Conservation (phyloP, 2,888 invertebrate species). For the Alcis repandata region DNA sequence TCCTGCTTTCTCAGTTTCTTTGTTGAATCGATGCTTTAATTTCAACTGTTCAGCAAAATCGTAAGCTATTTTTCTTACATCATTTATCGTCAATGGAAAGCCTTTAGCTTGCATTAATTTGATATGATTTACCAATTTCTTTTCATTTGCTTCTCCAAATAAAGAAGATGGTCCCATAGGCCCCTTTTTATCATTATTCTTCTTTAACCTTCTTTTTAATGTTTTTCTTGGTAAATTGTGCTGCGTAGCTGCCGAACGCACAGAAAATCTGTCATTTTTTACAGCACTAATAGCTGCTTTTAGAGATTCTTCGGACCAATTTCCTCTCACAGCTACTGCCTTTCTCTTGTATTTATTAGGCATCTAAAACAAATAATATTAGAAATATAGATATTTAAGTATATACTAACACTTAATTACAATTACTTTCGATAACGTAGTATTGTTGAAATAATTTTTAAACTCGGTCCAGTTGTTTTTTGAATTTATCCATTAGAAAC, state of each 20-base stretch:
- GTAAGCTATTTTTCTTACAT: constrained; percentile 28
- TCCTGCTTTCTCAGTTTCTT: constrained; percentile 34
- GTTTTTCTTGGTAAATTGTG: background rate
- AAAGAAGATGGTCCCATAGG: constrained; percentile 12
- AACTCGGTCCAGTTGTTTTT: too few relatives aligned
- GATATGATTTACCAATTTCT: background rate
- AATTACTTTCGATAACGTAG: too few relatives aligned
- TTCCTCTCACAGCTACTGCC: background rate
- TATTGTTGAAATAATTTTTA: too few relatives aligned
- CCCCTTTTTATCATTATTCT: constrained; percentile 13
- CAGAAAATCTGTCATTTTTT: background rate
- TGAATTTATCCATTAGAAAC: too few relatives aligned
- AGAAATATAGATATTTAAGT: too few relatives aligned
- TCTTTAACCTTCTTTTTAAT: background rate
- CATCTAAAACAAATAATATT: constrained; percentile 1
- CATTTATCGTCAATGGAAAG: constrained; percentile 24
- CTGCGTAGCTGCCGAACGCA: background rate
- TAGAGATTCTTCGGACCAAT: background rate
- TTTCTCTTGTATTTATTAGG: constrained; percentile 1
- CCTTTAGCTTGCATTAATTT: constrained; percentile 18
- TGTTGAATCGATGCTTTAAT: constrained; percentile 39
- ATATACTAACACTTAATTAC: too few relatives aligned
- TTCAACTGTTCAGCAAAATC: constrained; percentile 38
- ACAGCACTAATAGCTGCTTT: background rate
- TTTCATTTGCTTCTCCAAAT: background rate